phyloP scores from a whole-genome alignment of 2,797 vertebrate species.

The Halcyon chelicuti region DNA sequence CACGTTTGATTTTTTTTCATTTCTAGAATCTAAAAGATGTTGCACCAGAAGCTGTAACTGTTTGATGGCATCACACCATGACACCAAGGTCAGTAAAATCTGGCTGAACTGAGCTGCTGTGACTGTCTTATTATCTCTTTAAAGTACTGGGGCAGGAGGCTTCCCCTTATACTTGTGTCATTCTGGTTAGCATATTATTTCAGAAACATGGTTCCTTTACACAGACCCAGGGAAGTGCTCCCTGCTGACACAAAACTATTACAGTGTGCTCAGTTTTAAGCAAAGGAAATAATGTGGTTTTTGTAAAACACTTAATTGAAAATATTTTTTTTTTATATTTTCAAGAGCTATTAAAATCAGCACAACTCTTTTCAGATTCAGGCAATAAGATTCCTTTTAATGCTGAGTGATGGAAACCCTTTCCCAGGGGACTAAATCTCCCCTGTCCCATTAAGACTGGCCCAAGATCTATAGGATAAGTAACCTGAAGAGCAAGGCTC shows the following conservation, averaged over 20 bases:
- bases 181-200: not conserved
- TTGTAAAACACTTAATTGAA: not conserved
- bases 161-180: not conserved
- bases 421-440: not conserved
- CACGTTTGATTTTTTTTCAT: not conserved
- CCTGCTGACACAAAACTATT: not conserved
- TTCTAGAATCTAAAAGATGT: not conserved
- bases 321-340: not conserved
- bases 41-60: not conserved
- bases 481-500: not conserved
- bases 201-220: not conserved
- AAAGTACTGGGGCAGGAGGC: fast-evolving
- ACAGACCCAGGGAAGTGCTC: not conserved
- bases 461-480: not conserved
- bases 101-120: not conserved
- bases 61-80: not conserved
- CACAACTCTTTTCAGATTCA: not conserved
- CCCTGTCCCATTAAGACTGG: not conserved
- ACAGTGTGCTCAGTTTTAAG: not conserved
- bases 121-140: not conserved
- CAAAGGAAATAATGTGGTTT: not conserved
- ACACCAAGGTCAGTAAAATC: not conserved
- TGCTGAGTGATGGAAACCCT: not conserved
- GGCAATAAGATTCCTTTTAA: not conserved
- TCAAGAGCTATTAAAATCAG: not conserved